Evolutionary conservation across 1,140 invertebrate species (phyloP).

Genomic region (Temnothorax longispinosus): DNA sequence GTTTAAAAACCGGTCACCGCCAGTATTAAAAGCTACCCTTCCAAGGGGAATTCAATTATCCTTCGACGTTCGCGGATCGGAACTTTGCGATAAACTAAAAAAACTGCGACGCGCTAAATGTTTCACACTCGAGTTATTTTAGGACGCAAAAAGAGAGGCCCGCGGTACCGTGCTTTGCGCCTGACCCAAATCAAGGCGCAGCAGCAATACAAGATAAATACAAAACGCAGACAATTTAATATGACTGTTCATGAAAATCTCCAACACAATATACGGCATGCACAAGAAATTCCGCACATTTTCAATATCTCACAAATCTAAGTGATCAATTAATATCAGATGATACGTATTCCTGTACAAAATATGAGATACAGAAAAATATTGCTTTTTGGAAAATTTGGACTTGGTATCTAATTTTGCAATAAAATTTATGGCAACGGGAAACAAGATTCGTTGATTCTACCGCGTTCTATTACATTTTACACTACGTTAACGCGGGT

Average conservation of each 20-base stretch:
- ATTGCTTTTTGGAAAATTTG: neutral
- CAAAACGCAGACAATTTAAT: neutral
- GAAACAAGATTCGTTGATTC: neutral
- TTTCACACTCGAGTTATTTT: slow-evolving; percentile 51
- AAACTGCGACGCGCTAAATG: slow-evolving; percentile 56
- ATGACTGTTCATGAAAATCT: neutral
- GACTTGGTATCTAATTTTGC: neutral
- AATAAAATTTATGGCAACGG: neutral
- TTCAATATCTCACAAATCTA: neutral
- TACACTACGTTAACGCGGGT: neutral
- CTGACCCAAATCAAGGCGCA: slow-evolving; percentile 20
- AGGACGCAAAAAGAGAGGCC: slow-evolving; percentile 13
- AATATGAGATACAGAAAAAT: neutral
- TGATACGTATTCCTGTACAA: neutral
- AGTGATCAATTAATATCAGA: neutral
- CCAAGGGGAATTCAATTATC: slow-evolving; percentile 70
- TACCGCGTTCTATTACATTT: slow-evolving; percentile 1
- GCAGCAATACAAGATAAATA: neutral
- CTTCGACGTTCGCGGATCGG: slow-evolving; percentile 62
- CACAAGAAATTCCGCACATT: neutral
- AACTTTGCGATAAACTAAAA: slow-evolving; percentile 71
- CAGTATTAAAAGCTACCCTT: slow-evolving; percentile 72
- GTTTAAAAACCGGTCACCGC: slow-evolving; percentile 74
- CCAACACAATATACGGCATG: neutral
- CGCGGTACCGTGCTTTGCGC: neutral